Base-by-base conservation (phyloP, 2,797 vertebrate genomes). In the Gambusia yucatana region DNA sequence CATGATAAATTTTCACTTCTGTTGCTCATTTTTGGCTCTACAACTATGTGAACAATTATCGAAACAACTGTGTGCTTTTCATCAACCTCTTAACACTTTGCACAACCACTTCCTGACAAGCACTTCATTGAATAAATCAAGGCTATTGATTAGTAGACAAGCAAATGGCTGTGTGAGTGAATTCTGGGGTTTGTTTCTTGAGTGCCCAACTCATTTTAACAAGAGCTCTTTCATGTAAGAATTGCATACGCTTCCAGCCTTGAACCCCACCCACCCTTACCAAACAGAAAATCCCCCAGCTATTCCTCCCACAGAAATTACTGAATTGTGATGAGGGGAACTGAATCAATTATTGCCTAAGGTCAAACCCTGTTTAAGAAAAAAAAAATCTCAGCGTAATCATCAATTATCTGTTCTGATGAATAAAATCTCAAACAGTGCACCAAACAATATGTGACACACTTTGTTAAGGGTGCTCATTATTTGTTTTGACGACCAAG, bases 131-230 rank as follows among this genome's bases (percentile, higher is more conserved):
- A 95, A 94, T 94, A 94, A 95, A 95, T 95, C 84, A 95, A 92
- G 93, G 90, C 83, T 94, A 95, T 94, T 94, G 93, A 96, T 96
- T 95, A 94, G 93, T 90, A 92, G 91, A 94, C 93, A 92, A 84
- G 87, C 83, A 84, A 85, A 84, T 86, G 87, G 82, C 78, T 83
- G 88, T 88, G 80, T 76, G 43, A 77, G 89, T 86, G 91, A 82
- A 88, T 90, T 91, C 87, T 67, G 91, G 90, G 89, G 92, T 93
- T 93, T 94, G 91, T 91, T 87, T 91, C 92, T 90, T 81, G 88
- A 93, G 92, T 89, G 91, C 88, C 91, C 87, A 92, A 91, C 91
- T 93, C 89, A 92, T 94, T 94, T 93, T 44, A 90, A 87, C 91
- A 91, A 57, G 87, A 87, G 82, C 83, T 91, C 90, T 93, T 95